A percentile compares a stretch with the other conserved stretches of the same genome.
Conservation (phyloP, 1,140 invertebrate species). For the Heliconius hewitsoni region DNA sequence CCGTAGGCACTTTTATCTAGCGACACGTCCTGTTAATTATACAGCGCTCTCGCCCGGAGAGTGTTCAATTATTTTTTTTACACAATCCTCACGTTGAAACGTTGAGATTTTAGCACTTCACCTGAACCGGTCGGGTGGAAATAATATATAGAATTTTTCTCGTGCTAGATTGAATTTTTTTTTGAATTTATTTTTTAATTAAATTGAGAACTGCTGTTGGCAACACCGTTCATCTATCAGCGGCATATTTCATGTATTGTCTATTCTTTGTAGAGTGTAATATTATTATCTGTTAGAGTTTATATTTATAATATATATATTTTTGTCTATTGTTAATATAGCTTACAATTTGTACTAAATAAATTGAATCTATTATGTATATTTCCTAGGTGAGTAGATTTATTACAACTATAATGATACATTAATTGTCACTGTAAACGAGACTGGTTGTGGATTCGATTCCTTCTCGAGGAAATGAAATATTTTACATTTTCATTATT, state of each 20-base stretch:
- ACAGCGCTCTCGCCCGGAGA: slow-evolving; percentile 66
- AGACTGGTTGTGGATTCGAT: no score
- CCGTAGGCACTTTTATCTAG: slow-evolving; percentile 72
- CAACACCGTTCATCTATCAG: slow-evolving; percentile 48
- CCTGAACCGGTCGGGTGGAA: slow-evolving; percentile 70
- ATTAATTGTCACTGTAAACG: no score
- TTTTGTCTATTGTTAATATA: no score
- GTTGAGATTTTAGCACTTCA: slow-evolving; percentile 79
- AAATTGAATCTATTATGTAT: no score
- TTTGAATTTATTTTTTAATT: slow-evolving; percentile 58
- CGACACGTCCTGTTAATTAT: slow-evolving; percentile 80
- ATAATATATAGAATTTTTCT: slow-evolving; percentile 66
- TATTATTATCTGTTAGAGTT: background rate
- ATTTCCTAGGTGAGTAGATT: no score
- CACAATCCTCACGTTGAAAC: slow-evolving; percentile 70
- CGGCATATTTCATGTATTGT: slow-evolving; percentile 36
- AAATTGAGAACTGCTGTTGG: slow-evolving; percentile 64
- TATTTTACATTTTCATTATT: no score
- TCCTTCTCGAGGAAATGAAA: no score
- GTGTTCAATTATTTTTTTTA: slow-evolving; percentile 78
- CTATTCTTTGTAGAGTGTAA: background rate
- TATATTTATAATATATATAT: background rate
- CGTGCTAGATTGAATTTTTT: slow-evolving; percentile 53
- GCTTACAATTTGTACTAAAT: no score
- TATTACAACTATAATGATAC: no score